Evolutionary conservation across 2,888 invertebrate species (phyloP), one percentile per base, ranked within the genome.

Genomic region (Micoletzkya japonica): DNA sequence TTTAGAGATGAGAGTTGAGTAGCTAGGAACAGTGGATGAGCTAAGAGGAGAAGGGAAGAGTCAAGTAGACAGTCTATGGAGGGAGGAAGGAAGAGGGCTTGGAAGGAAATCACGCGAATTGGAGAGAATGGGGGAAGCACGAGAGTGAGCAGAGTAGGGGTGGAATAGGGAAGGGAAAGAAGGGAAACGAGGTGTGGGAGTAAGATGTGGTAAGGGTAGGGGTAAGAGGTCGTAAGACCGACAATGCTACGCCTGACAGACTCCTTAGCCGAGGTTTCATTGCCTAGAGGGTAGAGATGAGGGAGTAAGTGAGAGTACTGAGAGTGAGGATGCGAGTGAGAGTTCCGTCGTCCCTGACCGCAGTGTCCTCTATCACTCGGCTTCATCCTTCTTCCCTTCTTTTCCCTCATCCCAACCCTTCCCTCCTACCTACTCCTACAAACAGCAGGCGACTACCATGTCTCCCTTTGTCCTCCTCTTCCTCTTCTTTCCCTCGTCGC

Each of bases 391-490:
- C 7, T 52, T 52, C n/a, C 24, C 17, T n/a, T n/a, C 10, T 14
- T 52, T n/a, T 17, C 44, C 39, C 44, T 44, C 7, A n/a, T 44
- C n/a, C 58, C 26, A 20, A 34, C 58, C 24, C 7, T 39, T 17
- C 39, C 39, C 7, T 39, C 7, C 39, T 39, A 39, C n/a, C n/a
- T 39, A 39, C 39, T 39, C 39, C 7, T 39, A 39, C 7, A 10
- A n/a, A n/a, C n/a, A n/a, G n/a, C n/a, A n/a, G n/a, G n/a, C n/a
- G n/a, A n/a, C n/a, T n/a, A n/a, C n/a, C n/a, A n/a, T n/a, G n/a
- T n/a, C n/a, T n/a, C n/a, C n/a, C n/a, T 34, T 57, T 30, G 34
- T 57, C 34, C 30, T 57, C 57, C 37, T 58, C 3, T 26, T 58
- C 58, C 7, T n/a, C 10, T 61, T 10, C 49, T n/a, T 30, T 30